Conservation (phyloP, 64 coral and sea anemone genomes). For the Montipora foliosa region DNA sequence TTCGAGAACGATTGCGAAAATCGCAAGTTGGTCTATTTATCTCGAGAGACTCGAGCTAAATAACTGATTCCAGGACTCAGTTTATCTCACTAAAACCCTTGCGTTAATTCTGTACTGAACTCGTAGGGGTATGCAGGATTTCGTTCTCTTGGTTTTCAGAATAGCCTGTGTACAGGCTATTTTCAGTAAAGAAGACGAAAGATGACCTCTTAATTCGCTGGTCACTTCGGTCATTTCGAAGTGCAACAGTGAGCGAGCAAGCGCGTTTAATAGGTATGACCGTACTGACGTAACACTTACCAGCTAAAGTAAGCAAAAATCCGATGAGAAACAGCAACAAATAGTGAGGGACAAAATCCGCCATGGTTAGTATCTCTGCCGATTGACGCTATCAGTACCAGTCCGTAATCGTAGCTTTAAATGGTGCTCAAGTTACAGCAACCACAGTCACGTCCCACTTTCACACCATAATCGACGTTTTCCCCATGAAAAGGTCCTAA, state of each 20-base stretch:
- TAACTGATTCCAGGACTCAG: no score
- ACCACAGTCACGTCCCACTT: neutral
- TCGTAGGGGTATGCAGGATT: no score
- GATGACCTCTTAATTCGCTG: neutral
- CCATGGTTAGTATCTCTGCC: neutral
- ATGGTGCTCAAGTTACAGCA: neutral
- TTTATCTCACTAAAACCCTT: no score
- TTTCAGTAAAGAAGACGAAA: neutral
- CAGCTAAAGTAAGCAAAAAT: neutral
- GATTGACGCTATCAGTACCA: no score
- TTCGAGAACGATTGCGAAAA: no score
- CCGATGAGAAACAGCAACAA: slow-evolving; percentile 11
- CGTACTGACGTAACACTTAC: neutral
- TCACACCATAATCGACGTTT: no score
- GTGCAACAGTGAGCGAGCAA: neutral
- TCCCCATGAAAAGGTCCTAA: no score
- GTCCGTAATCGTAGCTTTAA: neutral
- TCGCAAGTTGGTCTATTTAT: no score
- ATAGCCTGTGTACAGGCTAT: no score
- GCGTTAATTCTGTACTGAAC: no score
- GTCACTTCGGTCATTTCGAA: neutral
- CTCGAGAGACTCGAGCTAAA: no score
- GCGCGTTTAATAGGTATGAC: neutral
- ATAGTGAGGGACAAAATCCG: neutral
- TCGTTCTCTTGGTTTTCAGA: no score